Conservation (phyloP, 1,140 invertebrate species). For the Drosophila varians region DNA sequence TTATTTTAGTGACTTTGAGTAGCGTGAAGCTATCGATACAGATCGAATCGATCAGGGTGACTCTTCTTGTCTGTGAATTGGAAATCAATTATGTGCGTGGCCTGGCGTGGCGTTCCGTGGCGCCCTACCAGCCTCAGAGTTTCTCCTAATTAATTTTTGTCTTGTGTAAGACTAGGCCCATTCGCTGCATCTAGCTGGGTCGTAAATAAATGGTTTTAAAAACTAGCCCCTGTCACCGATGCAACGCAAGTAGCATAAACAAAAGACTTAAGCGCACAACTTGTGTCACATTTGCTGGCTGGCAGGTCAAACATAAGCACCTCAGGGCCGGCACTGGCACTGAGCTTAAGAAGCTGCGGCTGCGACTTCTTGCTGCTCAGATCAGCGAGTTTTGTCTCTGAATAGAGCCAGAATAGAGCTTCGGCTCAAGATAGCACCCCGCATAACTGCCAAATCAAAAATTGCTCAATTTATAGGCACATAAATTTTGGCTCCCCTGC, state of each 20-base stretch:
- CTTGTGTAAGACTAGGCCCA: slow-evolving; percentile 12
- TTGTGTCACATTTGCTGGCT: slow-evolving; percentile 32
- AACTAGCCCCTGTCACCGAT: slow-evolving; percentile 5
- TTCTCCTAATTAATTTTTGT: slow-evolving; percentile 45
- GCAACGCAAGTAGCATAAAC: slow-evolving; percentile 56
- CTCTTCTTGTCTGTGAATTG: background rate
- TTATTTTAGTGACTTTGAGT: slow-evolving; percentile 18
- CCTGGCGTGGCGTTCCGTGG: no score
- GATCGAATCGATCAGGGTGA: slow-evolving; percentile 4
- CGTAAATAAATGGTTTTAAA: slow-evolving; percentile 50
- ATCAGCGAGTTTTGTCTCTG: background rate
- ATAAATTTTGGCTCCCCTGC: slow-evolving; percentile 45
- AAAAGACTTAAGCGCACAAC: slow-evolving; percentile 65
- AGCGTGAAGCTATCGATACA: slow-evolving; percentile 24
- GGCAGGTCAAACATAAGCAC: slow-evolving; percentile 33
- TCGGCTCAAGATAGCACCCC: background rate
- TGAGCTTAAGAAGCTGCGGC: slow-evolving; percentile 21
- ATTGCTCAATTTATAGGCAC: slow-evolving; percentile 54
- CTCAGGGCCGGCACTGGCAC: slow-evolving; percentile 40
- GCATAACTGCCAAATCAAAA: slow-evolving; percentile 33
- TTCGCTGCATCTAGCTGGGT: slow-evolving; percentile 33
- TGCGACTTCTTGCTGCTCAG: slow-evolving; percentile 4
- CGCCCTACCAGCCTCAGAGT: background rate
- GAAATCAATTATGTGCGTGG: slow-evolving; percentile 25
- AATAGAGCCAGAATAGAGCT: no score